Evolutionary conservation across 2,797 vertebrate genomes (phyloP), one percentile per base, ranked within the genome.

Genomic region (Perdix hodgsoniae): DNA sequence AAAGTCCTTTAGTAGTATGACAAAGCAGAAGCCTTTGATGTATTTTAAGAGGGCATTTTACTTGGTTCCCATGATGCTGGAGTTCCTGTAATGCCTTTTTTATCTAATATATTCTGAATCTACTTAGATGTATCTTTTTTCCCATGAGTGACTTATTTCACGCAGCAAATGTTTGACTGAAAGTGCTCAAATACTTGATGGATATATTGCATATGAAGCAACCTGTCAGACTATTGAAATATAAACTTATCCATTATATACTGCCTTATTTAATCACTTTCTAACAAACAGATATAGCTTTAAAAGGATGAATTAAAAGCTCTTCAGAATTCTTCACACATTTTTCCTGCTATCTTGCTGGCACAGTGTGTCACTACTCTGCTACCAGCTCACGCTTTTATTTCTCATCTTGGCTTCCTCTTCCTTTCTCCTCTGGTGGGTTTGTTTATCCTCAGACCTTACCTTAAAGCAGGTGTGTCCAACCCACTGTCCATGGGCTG

Each of bases 371-470:
- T 35, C 63, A 42, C 35, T 66, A 21, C 65, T 88, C 29, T 9
- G 11, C 54, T 82, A 61, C 29, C 42, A 66, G 22, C 50, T 86
- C 42, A 26, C 40, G 11, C 31, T 83, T 92, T 72, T 45, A 24
- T 77, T 84, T 80, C 78, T 91, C 40, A 14, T 82, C 24, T 79
- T 50, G 37, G 10, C 45, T 87, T 59, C 39, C 10, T 10, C 27
- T 66, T 81, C 65, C 59, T 82, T 45, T 21, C 21, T 77, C 52
- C 9, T 27, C 33, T 54, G 63, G 74, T 75, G 35, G 3, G 18
- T 79, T 94, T 93, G 37, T 91, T 95, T 60, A 7, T 72, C 26
- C 71, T 57, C 18, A 44, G 54, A 40, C 59, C 37, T 91, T 88
- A 71, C 35, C 59, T 66, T 74, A 73, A 93, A 94, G 70, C 54